Percentiles rank a stretch among this genome's conserved stretches.
Evolutionary conservation across 2,797 vertebrate species (phyloP).

Genomic region (Esox masquinongy): DNA sequence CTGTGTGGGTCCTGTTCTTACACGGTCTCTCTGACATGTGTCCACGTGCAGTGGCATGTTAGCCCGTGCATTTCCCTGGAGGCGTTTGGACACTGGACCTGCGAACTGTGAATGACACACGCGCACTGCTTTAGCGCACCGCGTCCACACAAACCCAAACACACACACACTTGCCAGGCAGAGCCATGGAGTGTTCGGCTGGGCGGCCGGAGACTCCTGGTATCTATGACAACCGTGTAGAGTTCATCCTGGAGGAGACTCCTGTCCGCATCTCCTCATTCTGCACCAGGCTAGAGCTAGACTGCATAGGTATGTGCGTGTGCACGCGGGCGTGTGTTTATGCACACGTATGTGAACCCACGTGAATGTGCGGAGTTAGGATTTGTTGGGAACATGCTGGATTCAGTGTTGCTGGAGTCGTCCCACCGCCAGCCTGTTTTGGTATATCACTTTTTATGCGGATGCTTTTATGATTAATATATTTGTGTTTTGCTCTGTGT

Average conservation of each 20-base stretch:
- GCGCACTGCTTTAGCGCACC: slow-evolving; percentile 21
- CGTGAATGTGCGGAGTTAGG: background rate
- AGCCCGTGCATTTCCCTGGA: slow-evolving; percentile 51
- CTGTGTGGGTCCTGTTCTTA: slow-evolving; percentile 25
- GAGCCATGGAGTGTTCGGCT: slow-evolving; percentile 62
- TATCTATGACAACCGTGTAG: slow-evolving; percentile 40
- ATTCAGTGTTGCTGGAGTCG: background rate
- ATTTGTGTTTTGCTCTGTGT: slow-evolving; percentile 39
- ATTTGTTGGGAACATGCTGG: background rate
- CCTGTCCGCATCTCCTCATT: slow-evolving; percentile 62
- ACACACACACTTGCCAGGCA: slow-evolving; percentile 10
- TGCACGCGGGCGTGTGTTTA: slow-evolving; percentile 21
- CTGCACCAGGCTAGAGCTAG: slow-evolving; percentile 51
- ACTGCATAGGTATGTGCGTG: slow-evolving; percentile 51
- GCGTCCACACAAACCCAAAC: slow-evolving; percentile 21
- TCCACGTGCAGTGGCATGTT: slow-evolving; percentile 52
- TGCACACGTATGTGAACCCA: slow-evolving; percentile 4
- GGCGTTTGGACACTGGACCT: slow-evolving; percentile 46
- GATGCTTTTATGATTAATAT: background rate
- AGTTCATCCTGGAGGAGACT: slow-evolving; percentile 38
- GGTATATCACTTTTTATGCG: no score
- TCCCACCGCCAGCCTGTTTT: background rate
- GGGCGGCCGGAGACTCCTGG: slow-evolving; percentile 38
- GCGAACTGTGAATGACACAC: slow-evolving; percentile 46
- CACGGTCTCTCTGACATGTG: slow-evolving; percentile 40